Evolutionary conservation across 1,140 invertebrate species (phyloP), one percentile per base, ranked within the genome.

Genomic region (Leptinotarsa lineolata): DNA sequence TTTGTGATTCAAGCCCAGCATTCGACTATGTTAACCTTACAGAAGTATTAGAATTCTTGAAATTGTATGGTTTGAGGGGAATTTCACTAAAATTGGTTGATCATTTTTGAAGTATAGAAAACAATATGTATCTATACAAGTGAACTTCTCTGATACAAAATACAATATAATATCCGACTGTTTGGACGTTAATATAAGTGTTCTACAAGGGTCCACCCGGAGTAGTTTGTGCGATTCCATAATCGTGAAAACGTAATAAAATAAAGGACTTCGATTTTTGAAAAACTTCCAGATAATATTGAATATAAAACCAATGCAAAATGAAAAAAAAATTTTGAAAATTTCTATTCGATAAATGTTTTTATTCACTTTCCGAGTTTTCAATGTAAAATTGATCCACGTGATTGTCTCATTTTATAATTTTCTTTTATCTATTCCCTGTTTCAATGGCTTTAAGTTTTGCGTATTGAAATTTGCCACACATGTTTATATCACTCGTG

Each of bases 21-120:
- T 54, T 54, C 48, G 48, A 54, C 48, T 16, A n/a, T n/a, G 48
- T 54, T 54, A 54, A 54, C n/a, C 48, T 16, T n/a, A 54, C 48
- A 54, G n/a, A 12, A 16, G 4, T 16, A 54, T 54, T 54, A 54
- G 48, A 54, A n/a, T 16, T 54, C 15, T 16, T n/a, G n/a, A 0
- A 54, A 54, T 15, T 16, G 15, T 54, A 54, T 54, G 48, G 48
- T 54, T 54, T n/a, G 48, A 54, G 48, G 15, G 0, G 1, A n/a
- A 16, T 54, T n/a, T 0, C 48, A n/a, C 5, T 16, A 13, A 54
- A 54, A 54, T 54, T 8, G 48, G n/a, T 54, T 54, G 1, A n/a
- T 54, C 15, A 16, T 54, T 54, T 54, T n/a, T 54, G 15, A 15
- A 54, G 48, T 15, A n/a, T n/a, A 54, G 15, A 54, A 54, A 54